Conservation (phyloP, 2,113 vertebrate genomes). For the Leucopsar rothschildi region DNA sequence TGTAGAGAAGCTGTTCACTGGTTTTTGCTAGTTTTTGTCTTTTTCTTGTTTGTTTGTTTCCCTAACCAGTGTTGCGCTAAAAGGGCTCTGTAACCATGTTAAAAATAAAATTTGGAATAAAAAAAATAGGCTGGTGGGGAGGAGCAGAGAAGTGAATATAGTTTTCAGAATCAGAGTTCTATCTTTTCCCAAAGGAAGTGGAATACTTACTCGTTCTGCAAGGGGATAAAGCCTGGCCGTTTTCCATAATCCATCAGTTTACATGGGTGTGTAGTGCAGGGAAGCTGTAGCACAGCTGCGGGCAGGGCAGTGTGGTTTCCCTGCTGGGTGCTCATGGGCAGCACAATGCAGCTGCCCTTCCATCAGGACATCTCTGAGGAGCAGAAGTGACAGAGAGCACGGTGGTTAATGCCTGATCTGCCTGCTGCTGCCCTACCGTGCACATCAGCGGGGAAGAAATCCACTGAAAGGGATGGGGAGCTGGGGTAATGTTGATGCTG, state of each 20-base stretch:
- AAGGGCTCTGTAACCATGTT: neutral
- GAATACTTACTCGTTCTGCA: neutral
- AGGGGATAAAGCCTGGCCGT: neutral
- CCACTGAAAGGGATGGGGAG: neutral
- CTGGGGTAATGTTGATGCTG: conserved; percentile 25
- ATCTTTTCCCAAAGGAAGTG: neutral
- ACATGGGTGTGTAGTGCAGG: neutral
- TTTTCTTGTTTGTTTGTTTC: neutral
- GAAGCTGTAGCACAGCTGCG: neutral
- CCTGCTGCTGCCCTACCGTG: neutral
- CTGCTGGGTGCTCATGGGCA: neutral
- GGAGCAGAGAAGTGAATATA: neutral
- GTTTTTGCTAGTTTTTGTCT: neutral
- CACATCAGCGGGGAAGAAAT: neutral
- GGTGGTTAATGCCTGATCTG: neutral
- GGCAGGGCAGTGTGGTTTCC: neutral
- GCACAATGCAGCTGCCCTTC: neutral
- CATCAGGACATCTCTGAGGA: neutral
- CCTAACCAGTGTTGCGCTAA: neutral
- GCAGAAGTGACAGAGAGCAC: neutral
- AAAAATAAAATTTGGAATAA: neutral
- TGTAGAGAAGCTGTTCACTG: neutral
- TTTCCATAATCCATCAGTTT: neutral
- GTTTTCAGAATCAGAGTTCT: neutral
- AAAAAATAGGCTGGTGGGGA: neutral